Conservation (phyloP, 2,797 vertebrate genomes). For the Spea hammondii region DNA sequence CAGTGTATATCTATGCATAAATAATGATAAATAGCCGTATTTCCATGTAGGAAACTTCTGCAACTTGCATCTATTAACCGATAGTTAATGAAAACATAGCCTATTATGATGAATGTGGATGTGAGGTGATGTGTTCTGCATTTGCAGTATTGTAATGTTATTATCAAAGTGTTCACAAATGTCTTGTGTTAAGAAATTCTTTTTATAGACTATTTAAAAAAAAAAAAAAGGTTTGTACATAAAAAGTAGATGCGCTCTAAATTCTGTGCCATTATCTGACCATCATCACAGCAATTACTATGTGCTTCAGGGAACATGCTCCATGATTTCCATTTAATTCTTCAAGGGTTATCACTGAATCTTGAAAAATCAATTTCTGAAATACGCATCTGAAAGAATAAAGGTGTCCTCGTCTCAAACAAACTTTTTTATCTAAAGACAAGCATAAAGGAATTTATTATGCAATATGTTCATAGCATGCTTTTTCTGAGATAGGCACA, state of each 20-base stretch:
- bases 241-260: slow-evolving; percentile 16
- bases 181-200: background rate
- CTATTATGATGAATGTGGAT: too few relatives aligned
- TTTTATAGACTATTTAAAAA: background rate
- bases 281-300: slow-evolving; percentile 32
- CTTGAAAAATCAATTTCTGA: slow-evolving; percentile 41
- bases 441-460: slow-evolving; percentile 34
- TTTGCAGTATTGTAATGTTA: background rate
- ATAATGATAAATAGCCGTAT: too few relatives aligned
- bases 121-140: too few relatives aligned
- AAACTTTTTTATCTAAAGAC: slow-evolving; percentile 14
- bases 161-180: background rate
- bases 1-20: too few relatives aligned
- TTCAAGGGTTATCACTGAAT: slow-evolving; percentile 24
- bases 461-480: slow-evolving; percentile 24
- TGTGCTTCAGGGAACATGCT: slow-evolving; percentile 24
- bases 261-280: slow-evolving; percentile 19
- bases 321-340: slow-evolving; percentile 22
- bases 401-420: slow-evolving; percentile 33
- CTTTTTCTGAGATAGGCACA: background rate
- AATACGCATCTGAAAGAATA: slow-evolving; percentile 24
- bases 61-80: too few relatives aligned
- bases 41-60: too few relatives aligned
- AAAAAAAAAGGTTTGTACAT: slow-evolving; percentile 14
- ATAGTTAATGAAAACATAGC: too few relatives aligned